Conservation (phyloP, 2,113 vertebrate species). For the Vicugna pacos region DNA sequence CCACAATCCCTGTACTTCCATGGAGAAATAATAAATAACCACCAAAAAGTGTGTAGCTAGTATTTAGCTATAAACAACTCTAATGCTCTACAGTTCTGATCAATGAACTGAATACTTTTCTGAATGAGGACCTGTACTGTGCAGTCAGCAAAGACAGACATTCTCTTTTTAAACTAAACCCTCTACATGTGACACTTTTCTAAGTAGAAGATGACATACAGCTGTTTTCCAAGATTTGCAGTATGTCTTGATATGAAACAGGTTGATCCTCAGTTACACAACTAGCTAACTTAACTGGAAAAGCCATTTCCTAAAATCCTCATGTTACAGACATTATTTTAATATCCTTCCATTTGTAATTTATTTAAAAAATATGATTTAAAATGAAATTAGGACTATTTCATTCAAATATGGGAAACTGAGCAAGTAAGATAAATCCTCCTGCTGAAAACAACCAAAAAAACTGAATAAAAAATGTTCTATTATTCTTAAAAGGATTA, state of each 20-base stretch:
- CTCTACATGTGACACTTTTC: background rate
- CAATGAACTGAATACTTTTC: background rate
- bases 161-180: background rate
- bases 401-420: background rate
- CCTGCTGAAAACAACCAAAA: background rate
- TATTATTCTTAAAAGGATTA: background rate
- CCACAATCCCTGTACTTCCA: background rate
- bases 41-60: background rate
- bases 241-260: slow-evolving; percentile 33
- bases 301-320: background rate
- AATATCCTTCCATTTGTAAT: background rate
- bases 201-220: background rate
- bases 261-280: background rate
- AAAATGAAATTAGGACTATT: background rate
- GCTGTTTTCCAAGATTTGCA: background rate
- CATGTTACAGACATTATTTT: background rate
- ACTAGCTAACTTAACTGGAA: background rate
- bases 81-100: background rate
- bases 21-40: background rate
- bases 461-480: background rate
- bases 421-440: background rate
- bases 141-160: background rate
- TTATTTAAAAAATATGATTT: background rate
- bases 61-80: background rate
- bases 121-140: background rate